A percentile compares a stretch with the other conserved stretches of the same genome.
These are phyloP conservation scores for Engraulis encrasicolus DNA, from an alignment of 2,113 vertebrate species.

Conservation along the genomic window DNA sequence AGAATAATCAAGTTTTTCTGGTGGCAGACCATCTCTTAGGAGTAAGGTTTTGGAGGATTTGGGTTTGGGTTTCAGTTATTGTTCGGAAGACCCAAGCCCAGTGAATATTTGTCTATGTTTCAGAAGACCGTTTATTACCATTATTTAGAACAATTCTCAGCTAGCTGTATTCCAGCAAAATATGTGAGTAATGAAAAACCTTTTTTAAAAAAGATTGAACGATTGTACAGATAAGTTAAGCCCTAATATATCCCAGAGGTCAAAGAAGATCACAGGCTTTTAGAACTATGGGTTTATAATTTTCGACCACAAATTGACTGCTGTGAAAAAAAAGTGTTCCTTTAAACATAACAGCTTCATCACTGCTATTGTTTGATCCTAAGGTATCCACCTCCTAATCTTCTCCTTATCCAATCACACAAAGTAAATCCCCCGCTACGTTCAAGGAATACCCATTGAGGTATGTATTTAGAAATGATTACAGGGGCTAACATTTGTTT, in stretches of 20 bases:
- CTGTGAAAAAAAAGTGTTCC: not conserved
- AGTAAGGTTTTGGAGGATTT: too few relatives aligned
- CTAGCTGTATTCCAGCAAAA: not conserved
- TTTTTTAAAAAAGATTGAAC: not conserved
- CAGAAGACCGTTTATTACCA: too few relatives aligned
- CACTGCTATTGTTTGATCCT: not conserved
- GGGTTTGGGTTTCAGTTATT: too few relatives aligned
- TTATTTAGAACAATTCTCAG: not conserved
- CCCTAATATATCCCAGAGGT: not conserved
- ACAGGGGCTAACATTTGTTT: conserved; percentile 19
- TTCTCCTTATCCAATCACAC: conserved; percentile 26
- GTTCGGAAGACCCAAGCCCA: too few relatives aligned
- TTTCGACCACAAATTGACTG: not conserved
- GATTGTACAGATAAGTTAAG: not conserved
- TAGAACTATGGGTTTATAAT: not conserved
- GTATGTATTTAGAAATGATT: conserved; percentile 41
- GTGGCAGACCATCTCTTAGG: too few relatives aligned
- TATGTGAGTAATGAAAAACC: not conserved
- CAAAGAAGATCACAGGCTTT: not conserved
- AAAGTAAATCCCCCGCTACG: conserved; percentile 11
- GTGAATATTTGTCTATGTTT: too few relatives aligned
- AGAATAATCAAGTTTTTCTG: too few relatives aligned
- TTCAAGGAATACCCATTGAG: not conserved
- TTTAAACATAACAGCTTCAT: conserved; percentile 1
- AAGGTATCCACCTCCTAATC: conserved; percentile 38